Evolutionary conservation across 2,113 vertebrate genomes (phyloP), one percentile per base, ranked within the genome.

Genomic region (Dipodomys spectabilis): DNA sequence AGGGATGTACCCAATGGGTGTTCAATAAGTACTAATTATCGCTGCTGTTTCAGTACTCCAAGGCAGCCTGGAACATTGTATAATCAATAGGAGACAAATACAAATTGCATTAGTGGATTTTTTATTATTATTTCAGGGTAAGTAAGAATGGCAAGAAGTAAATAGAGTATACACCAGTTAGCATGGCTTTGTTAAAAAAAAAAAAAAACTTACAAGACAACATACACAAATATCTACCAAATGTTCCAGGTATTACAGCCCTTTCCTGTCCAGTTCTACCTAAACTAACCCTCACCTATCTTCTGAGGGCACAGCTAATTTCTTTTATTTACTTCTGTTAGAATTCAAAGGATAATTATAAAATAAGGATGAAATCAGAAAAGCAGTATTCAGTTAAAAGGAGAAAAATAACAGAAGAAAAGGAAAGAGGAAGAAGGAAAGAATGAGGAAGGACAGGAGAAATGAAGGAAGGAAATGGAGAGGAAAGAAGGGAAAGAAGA

Each of bases 11-110:
- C 67, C 92, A 49, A 25, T 65, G 57, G n/a, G 28, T 92, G 67
- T 93, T 94, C 94, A 82, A 86, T 95, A 94, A 75, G 22, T 82
- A 75, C 60, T 93, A 90, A 95, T 96, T 92, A 82, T 94, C 85
- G 35, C 83, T 96, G 79, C 86, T 93, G 84, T 53, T 94, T 94
- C n/a, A 10, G n/a, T 71, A 84, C 78, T 87, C 28, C 53, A 73
- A 83, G 65, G 81, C 7, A 35, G 78, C 22, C 39, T 16, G 30
- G 89, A 90, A 95, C 60, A 97, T 88, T 96, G 82, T 32, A 82
- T 95, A 92, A 96, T 96, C 93, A 67, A 93, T 95, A 25, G 13
- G 45, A 88, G 90, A 93, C 73, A 45, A 90, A 87, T 85, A 92
- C 78, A 96, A 91, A 94, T 96, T 94, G 79, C 74, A 95, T 96